phyloP scores from a whole-genome alignment of 2,113 vertebrate genomes.

The Todiramphus chloris region DNA sequence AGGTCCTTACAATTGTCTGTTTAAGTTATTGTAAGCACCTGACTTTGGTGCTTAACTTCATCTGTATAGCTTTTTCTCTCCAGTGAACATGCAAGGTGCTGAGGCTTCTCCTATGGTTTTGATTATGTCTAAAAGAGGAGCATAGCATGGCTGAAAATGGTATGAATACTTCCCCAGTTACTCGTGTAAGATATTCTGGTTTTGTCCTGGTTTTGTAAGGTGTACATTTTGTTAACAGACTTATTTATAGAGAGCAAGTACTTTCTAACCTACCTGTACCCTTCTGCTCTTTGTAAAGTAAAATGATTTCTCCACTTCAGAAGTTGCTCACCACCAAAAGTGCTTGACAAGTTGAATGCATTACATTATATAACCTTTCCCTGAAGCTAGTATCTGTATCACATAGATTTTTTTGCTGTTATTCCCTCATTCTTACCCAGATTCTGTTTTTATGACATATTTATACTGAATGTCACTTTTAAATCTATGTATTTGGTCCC shows the following conservation, averaged over 20 bases:
- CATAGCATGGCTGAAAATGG: not conserved
- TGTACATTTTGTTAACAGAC: not conserved
- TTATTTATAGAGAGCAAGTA: not conserved
- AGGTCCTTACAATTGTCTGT: not conserved
- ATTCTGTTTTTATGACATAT: not conserved
- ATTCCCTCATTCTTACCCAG: not conserved
- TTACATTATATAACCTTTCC: not conserved
- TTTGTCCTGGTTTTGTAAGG: not conserved
- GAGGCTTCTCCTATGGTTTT: not conserved
- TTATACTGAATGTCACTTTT: not conserved
- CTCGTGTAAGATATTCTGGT: not conserved
- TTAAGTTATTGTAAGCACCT: not conserved
- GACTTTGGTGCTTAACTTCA: not conserved
- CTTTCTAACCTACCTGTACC: not conserved
- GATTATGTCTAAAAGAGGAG: not conserved
- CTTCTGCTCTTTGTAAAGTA: not conserved
- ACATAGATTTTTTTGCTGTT: not conserved
- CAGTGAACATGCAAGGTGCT: not conserved
- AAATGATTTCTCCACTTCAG: not conserved
- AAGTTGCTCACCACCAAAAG: not conserved
- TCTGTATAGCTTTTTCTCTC: not conserved
- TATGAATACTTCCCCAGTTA: not conserved
- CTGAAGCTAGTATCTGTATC: not conserved
- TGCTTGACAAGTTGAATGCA: not conserved
- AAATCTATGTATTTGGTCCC: not conserved